Evolutionary conservation across 2,888 invertebrate genomes (phyloP).

Genomic region (Pecten maximus): DNA sequence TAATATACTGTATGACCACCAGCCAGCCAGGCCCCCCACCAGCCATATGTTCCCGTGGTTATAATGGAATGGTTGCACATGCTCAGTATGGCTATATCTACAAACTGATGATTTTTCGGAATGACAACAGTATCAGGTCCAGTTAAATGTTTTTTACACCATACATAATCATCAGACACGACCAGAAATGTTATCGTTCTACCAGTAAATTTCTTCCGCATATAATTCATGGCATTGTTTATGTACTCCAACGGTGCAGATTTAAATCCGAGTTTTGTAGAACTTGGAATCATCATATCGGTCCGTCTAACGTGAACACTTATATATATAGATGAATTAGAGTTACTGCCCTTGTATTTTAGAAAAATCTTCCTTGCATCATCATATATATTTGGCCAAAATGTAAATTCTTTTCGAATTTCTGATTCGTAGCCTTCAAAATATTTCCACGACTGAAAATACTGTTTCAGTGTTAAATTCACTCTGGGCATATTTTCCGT

Average conservation of each 20-base stretch:
- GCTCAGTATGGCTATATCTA: constrained; percentile 57
- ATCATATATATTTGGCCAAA: constrained; percentile 35
- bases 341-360: neutral
- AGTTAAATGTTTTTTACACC: constrained; percentile 51
- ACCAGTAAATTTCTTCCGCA: constrained; percentile 44
- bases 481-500: neutral
- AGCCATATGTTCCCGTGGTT: constrained; percentile 71
- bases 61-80: constrained; percentile 82
- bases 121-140: constrained; percentile 45
- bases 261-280: constrained; percentile 49
- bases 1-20: constrained; percentile 63
- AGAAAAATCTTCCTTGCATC: constrained; percentile 41
- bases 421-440: constrained; percentile 45
- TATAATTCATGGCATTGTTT: constrained; percentile 51
- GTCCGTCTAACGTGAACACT: constrained; percentile 58
- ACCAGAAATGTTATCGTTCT: constrained; percentile 50
- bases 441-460: constrained; percentile 61
- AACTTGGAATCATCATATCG: constrained; percentile 50
- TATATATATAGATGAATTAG: neutral
- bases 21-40: constrained; percentile 71
- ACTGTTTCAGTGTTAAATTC: constrained; percentile 50
- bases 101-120: constrained; percentile 34
- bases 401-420: constrained; percentile 52
- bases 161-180: constrained; percentile 53
- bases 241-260: constrained; percentile 49